A percentile compares a stretch with the other conserved stretches of the same genome.
Conservation (phyloP, 2,797 vertebrate genomes). For the Scolopax bukidnonensis region DNA sequence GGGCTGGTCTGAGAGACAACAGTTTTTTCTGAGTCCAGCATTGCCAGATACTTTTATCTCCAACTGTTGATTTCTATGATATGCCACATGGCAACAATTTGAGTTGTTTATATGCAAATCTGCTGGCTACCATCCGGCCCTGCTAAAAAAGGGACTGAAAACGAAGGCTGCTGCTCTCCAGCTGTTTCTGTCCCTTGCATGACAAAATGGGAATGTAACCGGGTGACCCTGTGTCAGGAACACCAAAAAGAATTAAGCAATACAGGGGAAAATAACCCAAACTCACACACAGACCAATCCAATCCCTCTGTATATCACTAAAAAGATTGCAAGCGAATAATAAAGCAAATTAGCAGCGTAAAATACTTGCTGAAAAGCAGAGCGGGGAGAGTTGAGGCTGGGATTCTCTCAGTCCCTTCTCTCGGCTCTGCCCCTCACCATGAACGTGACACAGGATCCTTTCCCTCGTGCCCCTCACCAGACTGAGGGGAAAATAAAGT, state of each 20-base stretch:
- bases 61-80: neutral
- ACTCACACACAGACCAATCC: neutral
- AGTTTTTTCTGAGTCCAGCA: neutral
- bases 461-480: neutral
- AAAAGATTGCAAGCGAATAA: neutral
- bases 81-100: neutral
- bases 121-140: neutral
- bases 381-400: neutral
- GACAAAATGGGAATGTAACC: neutral
- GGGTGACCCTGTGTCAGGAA: neutral
- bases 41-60: neutral
- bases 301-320: neutral
- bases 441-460: neutral
- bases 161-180: neutral
- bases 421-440: neutral
- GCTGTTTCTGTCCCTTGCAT: neutral
- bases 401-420: neutral
- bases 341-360: neutral
- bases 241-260: neutral
- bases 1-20: neutral
- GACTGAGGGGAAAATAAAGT: neutral
- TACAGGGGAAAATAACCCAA: fast-evolving
- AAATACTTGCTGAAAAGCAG: neutral
- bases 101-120: neutral
- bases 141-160: neutral